phyloP scores from a whole-genome alignment of 2,888 invertebrate genomes.

The Aphidoletes aphidimyza region DNA sequence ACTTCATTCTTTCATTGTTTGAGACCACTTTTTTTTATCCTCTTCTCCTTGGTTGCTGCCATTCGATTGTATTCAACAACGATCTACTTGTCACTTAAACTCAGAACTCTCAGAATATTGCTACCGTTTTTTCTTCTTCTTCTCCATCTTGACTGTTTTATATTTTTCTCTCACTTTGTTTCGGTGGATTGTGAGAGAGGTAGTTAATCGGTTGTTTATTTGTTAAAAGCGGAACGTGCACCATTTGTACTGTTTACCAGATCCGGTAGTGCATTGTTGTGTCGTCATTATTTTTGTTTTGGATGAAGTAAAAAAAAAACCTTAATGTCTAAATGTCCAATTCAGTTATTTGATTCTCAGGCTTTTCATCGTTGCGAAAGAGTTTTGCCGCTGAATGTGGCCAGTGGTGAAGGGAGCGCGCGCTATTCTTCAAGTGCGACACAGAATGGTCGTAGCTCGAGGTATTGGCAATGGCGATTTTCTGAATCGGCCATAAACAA shows the following conservation, averaged over 20 bases:
- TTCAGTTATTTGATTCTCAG: constrained; percentile 39
- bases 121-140: background rate
- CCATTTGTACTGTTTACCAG: background rate
- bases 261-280: constrained; percentile 27
- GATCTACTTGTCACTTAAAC: constrained; percentile 51
- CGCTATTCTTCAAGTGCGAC: background rate
- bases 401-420: too few relatives aligned
- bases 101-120: background rate
- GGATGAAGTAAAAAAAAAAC: background rate
- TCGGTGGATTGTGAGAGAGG: background rate
- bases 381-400: too few relatives aligned
- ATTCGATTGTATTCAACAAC: constrained; percentile 38
- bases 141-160: background rate
- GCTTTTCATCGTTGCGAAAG: constrained; percentile 30
- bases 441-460: background rate
- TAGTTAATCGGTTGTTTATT: constrained; percentile 32
- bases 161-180: too few relatives aligned
- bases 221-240: background rate
- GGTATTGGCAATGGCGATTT: constrained; percentile 7
- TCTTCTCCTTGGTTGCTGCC: background rate
- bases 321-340: constrained; percentile 42
- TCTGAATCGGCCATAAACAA: constrained; percentile 36
- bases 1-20: constrained; percentile 38
- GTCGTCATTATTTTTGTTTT: constrained; percentile 47
- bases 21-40: background rate